Evolutionary conservation across 92 coral and sea anemone genomes (phyloP).

Genomic region (Porites evermanni): DNA sequence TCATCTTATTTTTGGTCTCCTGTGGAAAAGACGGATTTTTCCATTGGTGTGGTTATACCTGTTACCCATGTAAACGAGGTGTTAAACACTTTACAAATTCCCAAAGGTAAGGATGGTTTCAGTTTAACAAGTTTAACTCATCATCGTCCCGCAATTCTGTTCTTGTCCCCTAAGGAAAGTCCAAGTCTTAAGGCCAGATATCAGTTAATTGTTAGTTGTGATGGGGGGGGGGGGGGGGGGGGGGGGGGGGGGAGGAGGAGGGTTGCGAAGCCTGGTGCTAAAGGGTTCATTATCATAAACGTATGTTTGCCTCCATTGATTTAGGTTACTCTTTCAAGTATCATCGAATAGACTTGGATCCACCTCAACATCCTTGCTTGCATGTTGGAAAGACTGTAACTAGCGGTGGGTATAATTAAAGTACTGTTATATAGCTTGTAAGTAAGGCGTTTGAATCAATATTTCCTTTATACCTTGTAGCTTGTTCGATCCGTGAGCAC

Average conservation of each 20-base stretch:
- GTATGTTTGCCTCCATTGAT: neutral
- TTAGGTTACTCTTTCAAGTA: constrained; percentile 51
- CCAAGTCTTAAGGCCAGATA: no score
- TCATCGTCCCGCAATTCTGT: no score
- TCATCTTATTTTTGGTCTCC: constrained; percentile 57
- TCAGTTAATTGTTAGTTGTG: no score
- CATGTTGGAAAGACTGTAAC: constrained; percentile 40
- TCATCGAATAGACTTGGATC: constrained; percentile 53
- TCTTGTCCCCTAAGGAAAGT: no score
- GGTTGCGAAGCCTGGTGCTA: neutral
- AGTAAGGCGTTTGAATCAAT: neutral
- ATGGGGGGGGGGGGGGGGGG: no score
- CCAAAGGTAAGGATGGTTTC: neutral
- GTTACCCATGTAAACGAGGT: neutral
- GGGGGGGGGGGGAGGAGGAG: no score
- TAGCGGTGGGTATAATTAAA: constrained; percentile 37
- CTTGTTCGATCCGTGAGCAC: neutral
- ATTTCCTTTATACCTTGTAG: neutral
- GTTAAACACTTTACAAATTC: neutral
- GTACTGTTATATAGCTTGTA: neutral
- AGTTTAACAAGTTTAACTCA: no score
- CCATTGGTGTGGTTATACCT: constrained; percentile 59
- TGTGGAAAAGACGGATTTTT: constrained; percentile 50
- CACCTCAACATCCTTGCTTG: constrained; percentile 36
- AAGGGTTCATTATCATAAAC: neutral